phyloP scores from a whole-genome alignment of 2,797 vertebrate genomes.

The Tachyglossus aculeatus region DNA sequence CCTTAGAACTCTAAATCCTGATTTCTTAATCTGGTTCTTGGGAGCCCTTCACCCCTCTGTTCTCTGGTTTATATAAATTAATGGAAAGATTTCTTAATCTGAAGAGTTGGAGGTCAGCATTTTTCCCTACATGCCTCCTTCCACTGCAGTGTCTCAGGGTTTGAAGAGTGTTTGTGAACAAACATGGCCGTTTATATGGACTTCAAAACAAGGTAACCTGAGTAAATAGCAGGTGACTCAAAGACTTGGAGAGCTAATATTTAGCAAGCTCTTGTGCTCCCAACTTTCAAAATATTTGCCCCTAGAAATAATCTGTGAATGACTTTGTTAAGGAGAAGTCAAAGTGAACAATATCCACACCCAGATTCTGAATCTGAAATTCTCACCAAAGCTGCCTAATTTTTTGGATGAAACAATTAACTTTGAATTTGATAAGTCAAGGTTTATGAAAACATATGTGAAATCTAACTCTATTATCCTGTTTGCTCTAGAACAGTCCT shows the following conservation, averaged over 20 bases:
- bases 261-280: conserved; percentile 69
- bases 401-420: too few relatives aligned
- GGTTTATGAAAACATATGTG: too few relatives aligned
- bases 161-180: conserved; percentile 61
- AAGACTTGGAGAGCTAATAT: conserved; percentile 75
- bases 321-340: conserved; percentile 49
- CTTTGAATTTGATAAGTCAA: too few relatives aligned
- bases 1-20: not conserved
- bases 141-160: conserved; percentile 47
- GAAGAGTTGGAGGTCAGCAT: conserved; percentile 47
- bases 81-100: conserved; percentile 20
- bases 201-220: conserved; percentile 60
- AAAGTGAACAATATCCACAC: conserved; percentile 11
- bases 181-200: conserved; percentile 66
- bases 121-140: conserved; percentile 62
- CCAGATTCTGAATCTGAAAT: conserved; percentile 31
- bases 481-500: too few relatives aligned
- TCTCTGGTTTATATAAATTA: conserved; percentile 35
- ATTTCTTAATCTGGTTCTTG: conserved; percentile 8
- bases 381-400: too few relatives aligned
- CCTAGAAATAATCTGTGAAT: conserved; percentile 68
- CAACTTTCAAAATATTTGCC: conserved; percentile 69
- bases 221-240: conserved; percentile 61
- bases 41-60: fast-evolving
- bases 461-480: too few relatives aligned